Conservation (phyloP, 2,797 vertebrate species). For the Tadarida brasiliensis region DNA sequence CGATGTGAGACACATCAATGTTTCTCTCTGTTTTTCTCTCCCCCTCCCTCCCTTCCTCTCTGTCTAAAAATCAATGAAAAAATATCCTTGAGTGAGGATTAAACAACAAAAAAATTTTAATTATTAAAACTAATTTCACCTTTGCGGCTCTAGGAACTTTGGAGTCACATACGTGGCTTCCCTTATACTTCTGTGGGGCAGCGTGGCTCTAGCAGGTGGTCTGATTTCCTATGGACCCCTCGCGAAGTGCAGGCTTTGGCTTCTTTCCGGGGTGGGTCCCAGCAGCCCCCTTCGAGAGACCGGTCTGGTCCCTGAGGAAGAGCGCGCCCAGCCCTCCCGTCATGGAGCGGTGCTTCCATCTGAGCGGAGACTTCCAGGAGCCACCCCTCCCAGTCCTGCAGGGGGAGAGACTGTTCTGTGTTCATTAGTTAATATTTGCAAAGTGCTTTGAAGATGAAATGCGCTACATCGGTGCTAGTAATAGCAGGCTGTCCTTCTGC, state of each 20-base stretch:
- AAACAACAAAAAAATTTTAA: not conserved
- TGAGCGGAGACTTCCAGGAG: not conserved
- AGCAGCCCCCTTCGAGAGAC: not conserved
- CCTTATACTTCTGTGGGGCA: not conserved
- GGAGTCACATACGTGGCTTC: not conserved
- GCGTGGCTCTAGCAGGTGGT: not conserved
- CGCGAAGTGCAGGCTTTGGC: rapidly evolving
- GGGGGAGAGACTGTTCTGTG: not conserved
- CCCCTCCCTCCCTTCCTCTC: too few species aligned
- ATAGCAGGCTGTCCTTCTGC: not conserved
- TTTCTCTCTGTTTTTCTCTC: too few species aligned
- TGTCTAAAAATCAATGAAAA: too few species aligned
- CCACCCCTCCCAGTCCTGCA: not conserved
- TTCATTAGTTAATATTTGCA: constrained; percentile 78
- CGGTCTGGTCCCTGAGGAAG: not conserved
- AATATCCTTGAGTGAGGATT: too few species aligned
- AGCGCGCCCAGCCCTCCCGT: not conserved
- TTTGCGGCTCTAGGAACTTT: not conserved
- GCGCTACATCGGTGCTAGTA: constrained; percentile 64
- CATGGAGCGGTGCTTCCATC: not conserved
- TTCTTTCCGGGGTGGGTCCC: rapidly evolving
- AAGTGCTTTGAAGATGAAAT: constrained; percentile 80
- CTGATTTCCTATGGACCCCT: rapidly evolving
- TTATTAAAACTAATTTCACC: constrained; percentile 13
- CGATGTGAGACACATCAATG: too few species aligned